Evolutionary conservation across 2,113 vertebrate genomes (phyloP), one percentile per base, ranked within the genome.

Genomic region (Galemys pyrenaicus): DNA sequence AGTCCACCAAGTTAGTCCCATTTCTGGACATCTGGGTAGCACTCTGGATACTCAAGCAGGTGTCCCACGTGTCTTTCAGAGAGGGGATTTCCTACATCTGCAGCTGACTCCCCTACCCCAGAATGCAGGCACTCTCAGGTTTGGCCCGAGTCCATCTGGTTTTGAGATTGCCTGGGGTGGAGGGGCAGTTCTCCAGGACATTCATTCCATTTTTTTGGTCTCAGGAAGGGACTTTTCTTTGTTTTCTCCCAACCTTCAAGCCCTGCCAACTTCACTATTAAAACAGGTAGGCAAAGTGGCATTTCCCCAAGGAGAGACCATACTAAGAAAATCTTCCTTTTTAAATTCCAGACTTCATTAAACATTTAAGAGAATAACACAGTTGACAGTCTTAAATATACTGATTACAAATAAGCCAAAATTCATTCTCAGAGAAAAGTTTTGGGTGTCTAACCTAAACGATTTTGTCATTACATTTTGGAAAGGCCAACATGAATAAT

Each of bases 261-360:
- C 56, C 46, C 83, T 78, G 91, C 87, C 95, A 93, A 32, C 11
- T 70, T 92, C 65, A 78, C n/a, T 65, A 26, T 70, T 75, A 87
- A 87, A 74, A 77, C 58, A 56, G 22, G 75, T 17, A n/a, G 39
- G 60, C 39, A 75, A 51, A 60, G 41, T 9, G 24, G 91, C 30
- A 35, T 26, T 93, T 92, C 95, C 91, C 83, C 73, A 84, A 54
- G 56, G 54, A 89, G 78, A 82, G 71, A 30, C 6, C 49, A 1
- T 41, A 67, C 70, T 65, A 89, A 87, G 85, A 87, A 96, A 91
- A 86, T n/a, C 28, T 68, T 56, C 64, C 44, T 90, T 88, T 94
- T 89, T 64, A 84, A 96, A 89, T 71, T 87, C 56, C 79, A 84
- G 87, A 87, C 11, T n/a, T 93, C 85, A 75, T 71, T 77, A 93